Percentiles rank a stretch among this genome's conserved stretches.
These are phyloP conservation scores for Smittia aterrima DNA, from an alignment of 2,888 invertebrate species.

Conservation along the genomic window DNA sequence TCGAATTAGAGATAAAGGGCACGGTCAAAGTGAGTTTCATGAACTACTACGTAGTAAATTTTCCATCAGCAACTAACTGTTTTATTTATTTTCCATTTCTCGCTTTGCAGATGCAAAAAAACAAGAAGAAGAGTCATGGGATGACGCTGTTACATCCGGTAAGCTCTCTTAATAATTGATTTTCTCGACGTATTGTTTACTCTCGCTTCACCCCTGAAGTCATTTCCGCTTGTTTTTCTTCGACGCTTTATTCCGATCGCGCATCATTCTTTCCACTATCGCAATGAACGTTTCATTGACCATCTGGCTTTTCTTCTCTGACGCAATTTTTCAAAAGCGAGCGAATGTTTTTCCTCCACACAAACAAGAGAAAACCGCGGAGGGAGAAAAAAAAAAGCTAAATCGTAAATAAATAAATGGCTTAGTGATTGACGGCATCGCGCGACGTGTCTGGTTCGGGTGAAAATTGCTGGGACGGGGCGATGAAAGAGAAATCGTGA, in stretches of 20 bases:
- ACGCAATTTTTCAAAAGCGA: not conserved
- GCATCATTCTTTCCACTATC: not conserved
- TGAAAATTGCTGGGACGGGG: not conserved
- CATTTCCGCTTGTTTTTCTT: constrained; percentile 18
- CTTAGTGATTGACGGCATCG: constrained; percentile 8
- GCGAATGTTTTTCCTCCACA: no score
- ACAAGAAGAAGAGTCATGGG: constrained; percentile 30
- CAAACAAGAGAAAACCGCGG: no score
- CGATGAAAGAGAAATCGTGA: not conserved
- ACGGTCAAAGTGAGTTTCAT: constrained; percentile 50
- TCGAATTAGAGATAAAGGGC: constrained; percentile 53
- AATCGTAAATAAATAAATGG: constrained; percentile 8
- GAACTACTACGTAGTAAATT: not conserved
- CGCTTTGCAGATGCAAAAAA: constrained; percentile 30
- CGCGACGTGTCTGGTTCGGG: not conserved
- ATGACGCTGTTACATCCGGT: constrained; percentile 39
- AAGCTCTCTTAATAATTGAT: constrained; percentile 7
- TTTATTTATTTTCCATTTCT: constrained; percentile 15
- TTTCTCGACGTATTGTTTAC: not conserved
- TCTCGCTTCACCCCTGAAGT: constrained; percentile 14
- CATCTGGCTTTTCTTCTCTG: constrained; percentile 23
- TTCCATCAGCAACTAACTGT: not conserved
- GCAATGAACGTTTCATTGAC: constrained; percentile 1
- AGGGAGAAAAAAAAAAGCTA: not conserved
- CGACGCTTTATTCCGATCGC: not conserved